Conservation (phyloP, 2,888 invertebrate species). For the Heteropelma amictum region DNA sequence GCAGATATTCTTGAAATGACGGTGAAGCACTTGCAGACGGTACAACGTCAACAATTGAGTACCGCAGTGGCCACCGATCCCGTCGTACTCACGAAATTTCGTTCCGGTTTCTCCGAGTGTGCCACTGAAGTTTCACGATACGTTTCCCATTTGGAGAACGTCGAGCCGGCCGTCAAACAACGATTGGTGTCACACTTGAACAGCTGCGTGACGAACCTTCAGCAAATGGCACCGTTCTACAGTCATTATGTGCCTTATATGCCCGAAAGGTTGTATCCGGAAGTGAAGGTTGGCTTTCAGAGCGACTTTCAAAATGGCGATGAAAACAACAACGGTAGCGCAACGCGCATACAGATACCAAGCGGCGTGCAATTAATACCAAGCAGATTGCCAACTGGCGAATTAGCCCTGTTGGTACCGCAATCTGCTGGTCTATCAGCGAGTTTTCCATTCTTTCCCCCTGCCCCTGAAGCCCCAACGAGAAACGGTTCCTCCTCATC, state of each 20-base stretch:
- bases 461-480: conserved; percentile 68
- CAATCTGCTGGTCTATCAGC: conserved; percentile 78
- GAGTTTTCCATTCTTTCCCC: conserved; percentile 79
- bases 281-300: conserved; percentile 76
- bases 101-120: conserved; percentile 93
- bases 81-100: conserved; percentile 89
- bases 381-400: conserved; percentile 83
- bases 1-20: conserved; percentile 97
- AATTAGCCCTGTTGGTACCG: conserved; percentile 83
- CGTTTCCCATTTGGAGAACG: conserved; percentile 83
- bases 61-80: conserved; percentile 91
- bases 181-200: conserved; percentile 84
- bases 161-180: conserved; percentile 81
- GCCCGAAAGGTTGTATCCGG: conserved; percentile 76
- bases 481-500: conserved; percentile 68
- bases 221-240: conserved; percentile 79
- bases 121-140: conserved; percentile 89
- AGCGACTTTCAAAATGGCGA: conserved; percentile 73
- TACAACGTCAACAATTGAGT: conserved; percentile 92
- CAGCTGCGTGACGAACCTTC: conserved; percentile 82
- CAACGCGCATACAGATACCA: conserved; percentile 80
- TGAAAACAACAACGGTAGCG: conserved; percentile 79
- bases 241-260: conserved; percentile 76
- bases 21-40: conserved; percentile 92
- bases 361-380: conserved; percentile 84